Conservation (phyloP, 92 coral and sea anemone genomes). For the Epizoanthus fatuus region DNA sequence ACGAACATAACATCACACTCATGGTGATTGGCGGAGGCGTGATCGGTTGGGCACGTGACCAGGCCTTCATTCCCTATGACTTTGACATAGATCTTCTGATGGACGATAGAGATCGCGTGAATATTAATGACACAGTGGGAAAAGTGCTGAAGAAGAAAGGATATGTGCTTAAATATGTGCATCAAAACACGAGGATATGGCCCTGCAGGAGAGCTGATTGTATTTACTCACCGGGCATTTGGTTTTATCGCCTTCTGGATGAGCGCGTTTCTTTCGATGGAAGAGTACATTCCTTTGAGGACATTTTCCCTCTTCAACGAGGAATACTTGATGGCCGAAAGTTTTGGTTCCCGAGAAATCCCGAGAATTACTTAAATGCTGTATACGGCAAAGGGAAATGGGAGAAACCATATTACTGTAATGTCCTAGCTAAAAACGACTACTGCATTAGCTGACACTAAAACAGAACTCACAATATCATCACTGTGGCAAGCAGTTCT, state of each 20-base stretch:
- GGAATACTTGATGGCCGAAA: conserved; percentile 26
- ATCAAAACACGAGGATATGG: not conserved
- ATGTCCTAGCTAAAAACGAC: not conserved
- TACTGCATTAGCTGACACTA: not conserved
- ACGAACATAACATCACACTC: not conserved
- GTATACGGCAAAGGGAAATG: conserved; percentile 38
- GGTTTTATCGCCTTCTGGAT: not conserved
- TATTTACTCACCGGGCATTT: not conserved
- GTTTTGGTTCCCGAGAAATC: conserved; percentile 43
- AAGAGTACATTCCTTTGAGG: not conserved
- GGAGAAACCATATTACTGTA: not conserved
- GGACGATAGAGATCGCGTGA: not conserved
- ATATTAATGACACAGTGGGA: not conserved
- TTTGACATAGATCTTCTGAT: conserved; percentile 20
- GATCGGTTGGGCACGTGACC: conserved; percentile 42
- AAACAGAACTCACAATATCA: too few relatives aligned
- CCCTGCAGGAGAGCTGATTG: not conserved
- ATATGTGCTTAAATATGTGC: not conserved
- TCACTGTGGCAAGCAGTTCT: too few relatives aligned
- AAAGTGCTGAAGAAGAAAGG: not conserved
- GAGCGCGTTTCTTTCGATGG: not conserved
- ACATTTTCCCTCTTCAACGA: conserved; percentile 43
- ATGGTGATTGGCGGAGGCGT: conserved; percentile 37
- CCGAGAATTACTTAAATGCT: not conserved
- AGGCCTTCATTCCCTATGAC: conserved; percentile 35